Evolutionary conservation across 2,797 vertebrate genomes (phyloP), one percentile per base, ranked within the genome.

Genomic region (Pachyuromys duprasi): DNA sequence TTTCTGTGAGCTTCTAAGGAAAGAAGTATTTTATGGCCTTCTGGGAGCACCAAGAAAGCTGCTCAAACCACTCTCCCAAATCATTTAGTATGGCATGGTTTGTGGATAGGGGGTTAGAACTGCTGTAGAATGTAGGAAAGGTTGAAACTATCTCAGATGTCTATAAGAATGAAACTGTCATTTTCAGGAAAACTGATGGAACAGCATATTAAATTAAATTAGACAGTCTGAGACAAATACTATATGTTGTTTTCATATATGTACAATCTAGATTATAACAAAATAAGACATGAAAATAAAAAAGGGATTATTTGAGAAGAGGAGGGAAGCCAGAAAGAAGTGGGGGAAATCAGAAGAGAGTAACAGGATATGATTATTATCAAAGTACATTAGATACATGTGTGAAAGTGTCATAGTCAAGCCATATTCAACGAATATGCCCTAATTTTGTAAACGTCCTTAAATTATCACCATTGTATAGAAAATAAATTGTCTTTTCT

Each of bases 1-100:
- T 75, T 95, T 93, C 26, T 63, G 69, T 65, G 28, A 42, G 69
- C 13, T 63, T 80, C 45, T 39, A 57, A 90, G 76, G 75, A 95
- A 75, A 89, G 13, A 76, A 31, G 33, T 69, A 31, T 80, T 83
- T 96, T 18, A n/a, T 60, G 13, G 36, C 1, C 42, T 81, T 31
- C 13, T 36, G 36, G 90, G 76, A 95, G 22, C 1, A 36, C 65
- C 17, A 63, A 96, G 82, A 70, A 96, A n/a, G 42, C 26, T 65
- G 62, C 63, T 49, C 12, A 70, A 90, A 70, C 49, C 26, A 57
- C 39, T 42, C 36, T 81, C 81, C 4, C n/a, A 28, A 74, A 36
- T 90, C 42, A 69, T 75, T 83, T 65, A 1, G 0, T 18, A 67
- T 4, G 7, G 20, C 65, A 83, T 62, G 22, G 36, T 86, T 81